These are phyloP conservation scores for Drosophila repleta DNA, from an alignment of 1,140 invertebrate genomes.

Conservation along the genomic window DNA sequence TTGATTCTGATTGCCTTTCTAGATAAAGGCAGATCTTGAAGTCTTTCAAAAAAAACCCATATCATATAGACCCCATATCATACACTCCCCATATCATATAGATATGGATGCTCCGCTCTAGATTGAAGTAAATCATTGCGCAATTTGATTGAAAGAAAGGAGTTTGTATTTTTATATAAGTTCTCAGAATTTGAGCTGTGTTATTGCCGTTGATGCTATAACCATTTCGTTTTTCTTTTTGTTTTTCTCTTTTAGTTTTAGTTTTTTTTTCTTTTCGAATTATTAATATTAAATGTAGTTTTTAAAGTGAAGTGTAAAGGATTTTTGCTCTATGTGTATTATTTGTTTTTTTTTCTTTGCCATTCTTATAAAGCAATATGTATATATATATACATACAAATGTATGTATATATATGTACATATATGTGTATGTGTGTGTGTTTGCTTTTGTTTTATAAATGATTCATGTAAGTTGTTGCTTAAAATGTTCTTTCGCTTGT, in stretches of 20 bases:
- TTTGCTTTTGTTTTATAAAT: neutral
- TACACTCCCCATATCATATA: too few relatives aligned
- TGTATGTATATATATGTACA: conserved; percentile 11
- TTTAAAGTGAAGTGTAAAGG: conserved; percentile 75
- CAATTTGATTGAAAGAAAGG: conserved; percentile 74
- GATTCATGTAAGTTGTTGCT: conserved; percentile 26
- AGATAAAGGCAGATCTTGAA: too few relatives aligned
- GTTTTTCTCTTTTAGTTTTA: neutral
- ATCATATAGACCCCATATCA: too few relatives aligned
- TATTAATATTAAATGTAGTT: conserved; percentile 76
- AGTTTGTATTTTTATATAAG: conserved; percentile 80
- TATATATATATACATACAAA: conserved; percentile 28
- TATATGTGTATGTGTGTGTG: conserved; percentile 13
- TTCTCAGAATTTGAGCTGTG: conserved; percentile 81
- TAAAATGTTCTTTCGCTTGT: neutral
- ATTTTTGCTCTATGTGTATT: conserved; percentile 51
- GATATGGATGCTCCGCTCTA: neutral
- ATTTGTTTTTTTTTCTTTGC: conserved; percentile 15
- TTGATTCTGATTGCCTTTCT: too few relatives aligned
- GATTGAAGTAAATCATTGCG: conserved; percentile 10
- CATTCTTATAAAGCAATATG: conserved; percentile 50
- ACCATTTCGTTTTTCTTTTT: conserved; percentile 41
- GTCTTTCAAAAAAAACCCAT: too few relatives aligned
- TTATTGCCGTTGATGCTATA: conserved; percentile 73
- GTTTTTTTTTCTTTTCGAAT: conserved; percentile 47